Base-by-base conservation (phyloP, 2,113 vertebrate genomes). In the Danionella cerebrum region DNA sequence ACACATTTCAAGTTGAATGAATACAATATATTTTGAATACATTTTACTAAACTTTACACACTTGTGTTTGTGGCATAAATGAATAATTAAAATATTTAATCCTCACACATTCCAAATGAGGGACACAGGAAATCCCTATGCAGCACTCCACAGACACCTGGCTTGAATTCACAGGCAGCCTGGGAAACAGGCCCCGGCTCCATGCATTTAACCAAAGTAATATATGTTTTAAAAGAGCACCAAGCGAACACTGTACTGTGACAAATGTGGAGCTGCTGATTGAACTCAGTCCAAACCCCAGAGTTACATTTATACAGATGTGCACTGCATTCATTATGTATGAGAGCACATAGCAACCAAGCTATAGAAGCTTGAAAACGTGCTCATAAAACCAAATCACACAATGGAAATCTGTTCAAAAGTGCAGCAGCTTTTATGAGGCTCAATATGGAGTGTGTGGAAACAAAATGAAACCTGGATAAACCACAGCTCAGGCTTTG, bases 401-500 rank as follows among this genome's bases (percentile, higher is more conserved):
- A 60, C 55, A 44, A 44, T 44, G 57, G 24, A 60, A 60, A 60
- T 41, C 36, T 53, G 38, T 54, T 42, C 2, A 58, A 58, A 57
- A 47, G 9, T 63, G 19, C 24, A 41, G 16, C 16, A 33, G 48
- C 31, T 54, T 54, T 31, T 60, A 62, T 63, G 31, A 48, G 51
- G 27, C 57, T 44, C 57, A 47, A 24, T 48, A 68, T 58, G 66
- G 18, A 52, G 59, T 50, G 33, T 27, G 64, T 39, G 38, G 47
- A 21, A 41, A 33, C 14, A 55, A 64, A 64, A 64, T 73, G 58
- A 69, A 68, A 29, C 38, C 47, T 33, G 54, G 48, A 65, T 55
- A 73, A 73, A 57, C 71, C 58, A 45, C 71, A 50, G 48, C 50
- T 52, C 64, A 48, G 55, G 48, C 48, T 63, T 50, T 31, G 65